These are phyloP conservation scores for Opisthocomus hoazin DNA, from an alignment of 2,113 vertebrate genomes.

Conservation along the genomic window DNA sequence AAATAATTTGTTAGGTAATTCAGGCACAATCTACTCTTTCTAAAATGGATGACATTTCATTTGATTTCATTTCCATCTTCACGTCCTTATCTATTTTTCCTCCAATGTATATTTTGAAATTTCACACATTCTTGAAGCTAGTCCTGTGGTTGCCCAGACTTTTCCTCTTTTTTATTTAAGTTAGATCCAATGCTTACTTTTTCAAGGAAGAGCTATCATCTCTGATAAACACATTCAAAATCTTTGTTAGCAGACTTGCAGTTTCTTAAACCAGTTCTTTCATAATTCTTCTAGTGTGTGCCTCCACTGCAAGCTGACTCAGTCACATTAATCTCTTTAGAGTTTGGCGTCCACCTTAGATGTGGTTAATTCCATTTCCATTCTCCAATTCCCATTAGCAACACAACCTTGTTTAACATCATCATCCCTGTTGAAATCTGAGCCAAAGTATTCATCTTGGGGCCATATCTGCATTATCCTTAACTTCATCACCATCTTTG, in stretches of 20 bases:
- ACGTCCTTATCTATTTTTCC: not conserved
- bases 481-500: not conserved
- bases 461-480: constrained; percentile 20
- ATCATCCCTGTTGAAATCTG: constrained; percentile 5
- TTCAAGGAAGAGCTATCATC: not conserved
- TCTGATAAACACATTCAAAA: not conserved
- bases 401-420: constrained; percentile 49
- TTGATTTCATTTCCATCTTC: not conserved
- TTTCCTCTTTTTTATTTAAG: not conserved
- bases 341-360: constrained; percentile 36
- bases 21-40: not conserved
- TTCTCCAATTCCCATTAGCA: constrained; percentile 48
- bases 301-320: constrained; percentile 12
- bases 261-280: constrained; percentile 9
- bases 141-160: not conserved
- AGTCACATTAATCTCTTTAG: constrained; percentile 48
- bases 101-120: not conserved
- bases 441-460: constrained; percentile 52
- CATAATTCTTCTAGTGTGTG: constrained; percentile 1
- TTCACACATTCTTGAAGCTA: not conserved
- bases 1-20: not conserved
- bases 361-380: constrained; percentile 64
- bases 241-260: constrained; percentile 1
- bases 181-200: not conserved
- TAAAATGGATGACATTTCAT: not conserved